Base-by-base conservation (phyloP, 1,140 invertebrate species). In the Yoshiicerus persimilis region DNA sequence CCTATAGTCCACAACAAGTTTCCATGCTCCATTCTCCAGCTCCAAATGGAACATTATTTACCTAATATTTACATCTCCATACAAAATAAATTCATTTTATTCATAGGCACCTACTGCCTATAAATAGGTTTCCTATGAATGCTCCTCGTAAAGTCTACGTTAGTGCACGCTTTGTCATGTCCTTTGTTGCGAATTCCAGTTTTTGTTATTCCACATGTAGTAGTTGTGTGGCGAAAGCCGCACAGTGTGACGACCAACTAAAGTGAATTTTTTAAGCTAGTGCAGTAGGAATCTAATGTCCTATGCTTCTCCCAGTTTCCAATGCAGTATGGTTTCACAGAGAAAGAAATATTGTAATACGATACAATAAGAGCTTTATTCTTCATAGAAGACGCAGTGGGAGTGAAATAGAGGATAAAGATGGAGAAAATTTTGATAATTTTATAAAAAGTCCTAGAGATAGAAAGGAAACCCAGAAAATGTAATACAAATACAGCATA, bases 301-400 rank as follows among this genome's bases (percentile, higher is more conserved):
- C 47, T 56, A 56, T 56, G 47, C n/a, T 56, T 56, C 47, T 56
- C n/a, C n/a, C n/a, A n/a, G n/a, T n/a, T n/a, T n/a, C n/a, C n/a
- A n/a, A n/a, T n/a, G n/a, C n/a, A n/a, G n/a, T n/a, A n/a, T n/a
- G n/a, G n/a, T n/a, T n/a, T n/a, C n/a, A 13, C 9, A 25, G 64
- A 70, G 13, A n/a, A n/a, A 20, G 38, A 13, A 38, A 80, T 80
- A 36, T 36, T 80, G 75, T 80, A 80, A 80, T 34, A 34, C 32
- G 75, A 80, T 80, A 80, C 32, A 80, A 80, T 80, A 80, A 80
- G 75, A 80, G 75, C 75, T 80, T 80, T 30, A 70, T 30, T 70
- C 30, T 70, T 30, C 66, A 70, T 70, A 70, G 25, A 10, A 70
- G 66, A 30, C 30, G 30, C 66, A 27, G 8, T 70, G 66, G 66